These are phyloP conservation scores for Pseudobourletiella spinata DNA, from an alignment of 1,140 invertebrate species.

Conservation along the genomic window DNA sequence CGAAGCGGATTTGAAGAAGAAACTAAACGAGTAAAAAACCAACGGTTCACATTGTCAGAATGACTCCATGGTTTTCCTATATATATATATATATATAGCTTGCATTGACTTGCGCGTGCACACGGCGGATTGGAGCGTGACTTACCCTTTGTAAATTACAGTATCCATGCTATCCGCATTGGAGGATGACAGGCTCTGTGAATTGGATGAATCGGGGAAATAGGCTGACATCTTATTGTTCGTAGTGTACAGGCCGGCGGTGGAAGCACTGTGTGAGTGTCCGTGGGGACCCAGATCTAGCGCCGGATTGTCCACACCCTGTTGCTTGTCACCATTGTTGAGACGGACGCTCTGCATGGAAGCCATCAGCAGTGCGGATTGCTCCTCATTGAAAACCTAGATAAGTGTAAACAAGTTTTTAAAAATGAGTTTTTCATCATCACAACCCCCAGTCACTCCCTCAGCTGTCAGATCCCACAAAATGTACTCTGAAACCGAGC, in stretches of 20 bases:
- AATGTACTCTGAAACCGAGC: no score
- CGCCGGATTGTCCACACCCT: constrained; percentile 31
- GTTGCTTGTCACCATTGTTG: constrained; percentile 14
- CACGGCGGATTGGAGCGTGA: background rate
- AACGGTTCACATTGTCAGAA: no score
- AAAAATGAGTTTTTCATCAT: no score
- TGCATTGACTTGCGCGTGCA: no score
- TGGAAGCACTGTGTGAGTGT: background rate
- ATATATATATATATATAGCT: background rate
- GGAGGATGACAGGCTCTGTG: constrained; percentile 31
- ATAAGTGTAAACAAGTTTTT: no score
- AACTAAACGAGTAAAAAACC: no score
- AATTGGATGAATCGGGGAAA: constrained; percentile 27
- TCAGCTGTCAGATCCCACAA: no score
- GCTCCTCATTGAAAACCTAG: constrained; percentile 36
- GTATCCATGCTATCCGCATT: constrained; percentile 34
- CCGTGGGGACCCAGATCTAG: constrained; percentile 15
- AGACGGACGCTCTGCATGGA: constrained; percentile 23
- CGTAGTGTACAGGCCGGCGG: background rate
- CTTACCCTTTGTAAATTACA: constrained; percentile 36
- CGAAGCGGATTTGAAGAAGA: no score
- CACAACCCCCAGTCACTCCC: no score
- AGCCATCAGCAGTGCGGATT: constrained; percentile 25
- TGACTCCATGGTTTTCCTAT: no score
- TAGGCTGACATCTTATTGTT: constrained; percentile 24